Conservation (phyloP, 1,140 invertebrate genomes). For the Bombus sylvicola region DNA sequence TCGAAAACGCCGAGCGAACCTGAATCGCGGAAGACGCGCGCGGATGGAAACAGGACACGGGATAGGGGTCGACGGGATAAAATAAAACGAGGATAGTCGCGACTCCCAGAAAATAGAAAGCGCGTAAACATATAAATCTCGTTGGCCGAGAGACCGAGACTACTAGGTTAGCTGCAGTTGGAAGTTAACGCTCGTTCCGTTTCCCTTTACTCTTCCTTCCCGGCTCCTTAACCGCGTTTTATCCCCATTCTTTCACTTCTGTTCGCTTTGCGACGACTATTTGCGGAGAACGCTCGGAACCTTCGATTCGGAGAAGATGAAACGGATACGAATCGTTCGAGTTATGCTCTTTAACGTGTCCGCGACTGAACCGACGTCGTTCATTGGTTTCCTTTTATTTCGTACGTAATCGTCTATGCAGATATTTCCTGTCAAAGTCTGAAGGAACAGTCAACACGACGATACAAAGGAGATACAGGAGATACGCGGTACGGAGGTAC, state of each 20-base stretch:
- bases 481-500: too few relatives aligned
- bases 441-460: neutral
- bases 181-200: conserved; percentile 74
- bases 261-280: neutral
- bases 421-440: neutral
- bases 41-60: conserved; percentile 47
- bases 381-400: neutral
- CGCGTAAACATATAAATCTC: conserved; percentile 82
- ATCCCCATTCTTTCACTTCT: neutral
- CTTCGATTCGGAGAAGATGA: neutral
- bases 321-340: too few relatives aligned
- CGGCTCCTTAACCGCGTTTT: conserved; percentile 41
- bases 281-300: neutral
- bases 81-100: conserved; percentile 75
- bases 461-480: too few relatives aligned
- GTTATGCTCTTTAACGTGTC: neutral
- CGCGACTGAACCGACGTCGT: neutral
- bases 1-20: neutral
- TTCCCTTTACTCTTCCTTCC: conserved; percentile 46
- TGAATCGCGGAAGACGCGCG: conserved; percentile 39
- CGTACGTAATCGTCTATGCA: neutral
- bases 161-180: conserved; percentile 68
- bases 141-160: conserved; percentile 49
- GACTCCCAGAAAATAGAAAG: conserved; percentile 76
- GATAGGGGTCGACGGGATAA: conserved; percentile 63